Conservation (phyloP, 2,113 vertebrate genomes). For the Chloroceryle aenea region DNA sequence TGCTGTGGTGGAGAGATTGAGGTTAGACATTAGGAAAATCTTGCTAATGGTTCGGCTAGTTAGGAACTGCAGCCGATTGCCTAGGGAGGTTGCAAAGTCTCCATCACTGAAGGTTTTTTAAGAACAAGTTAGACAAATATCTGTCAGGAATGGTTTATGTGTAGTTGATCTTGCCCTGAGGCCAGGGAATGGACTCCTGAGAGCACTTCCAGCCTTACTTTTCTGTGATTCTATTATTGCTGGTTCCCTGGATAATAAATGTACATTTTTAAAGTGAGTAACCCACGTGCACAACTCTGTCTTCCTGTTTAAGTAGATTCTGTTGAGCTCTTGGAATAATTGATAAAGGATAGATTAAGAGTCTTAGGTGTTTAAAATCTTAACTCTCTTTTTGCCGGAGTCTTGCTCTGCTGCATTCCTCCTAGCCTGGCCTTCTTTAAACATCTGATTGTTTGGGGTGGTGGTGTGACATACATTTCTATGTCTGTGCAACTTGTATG, state of each 20-base stretch:
- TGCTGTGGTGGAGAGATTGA: conserved; percentile 7
- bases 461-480: not conserved
- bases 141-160: conserved; percentile 62
- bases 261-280: conserved; percentile 17
- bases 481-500: not conserved
- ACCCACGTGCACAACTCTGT: not conserved
- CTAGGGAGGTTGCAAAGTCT: conserved; percentile 53
- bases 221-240: conserved; percentile 34
- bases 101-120: conserved; percentile 40
- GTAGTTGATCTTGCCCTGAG: conserved; percentile 29
- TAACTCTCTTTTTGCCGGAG: not conserved
- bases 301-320: conserved; percentile 23
- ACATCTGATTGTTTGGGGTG: not conserved
- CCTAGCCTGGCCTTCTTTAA: not conserved
- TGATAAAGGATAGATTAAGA: conserved; percentile 1
- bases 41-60: conserved; percentile 43
- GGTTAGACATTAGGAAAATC: conserved; percentile 50
- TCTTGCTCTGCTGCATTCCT: not conserved
- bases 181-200: conserved; percentile 48
- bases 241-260: conserved; percentile 25
- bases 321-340: conserved; percentile 13
- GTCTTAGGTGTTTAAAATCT: not conserved
- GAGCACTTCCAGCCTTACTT: conserved; percentile 54
- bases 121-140: conserved; percentile 63
- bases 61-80: conserved; percentile 18